Evolutionary conservation across 1,140 invertebrate genomes (phyloP), one percentile per base, ranked within the genome.

Genomic region (Lordiphosa clarofinis): DNA sequence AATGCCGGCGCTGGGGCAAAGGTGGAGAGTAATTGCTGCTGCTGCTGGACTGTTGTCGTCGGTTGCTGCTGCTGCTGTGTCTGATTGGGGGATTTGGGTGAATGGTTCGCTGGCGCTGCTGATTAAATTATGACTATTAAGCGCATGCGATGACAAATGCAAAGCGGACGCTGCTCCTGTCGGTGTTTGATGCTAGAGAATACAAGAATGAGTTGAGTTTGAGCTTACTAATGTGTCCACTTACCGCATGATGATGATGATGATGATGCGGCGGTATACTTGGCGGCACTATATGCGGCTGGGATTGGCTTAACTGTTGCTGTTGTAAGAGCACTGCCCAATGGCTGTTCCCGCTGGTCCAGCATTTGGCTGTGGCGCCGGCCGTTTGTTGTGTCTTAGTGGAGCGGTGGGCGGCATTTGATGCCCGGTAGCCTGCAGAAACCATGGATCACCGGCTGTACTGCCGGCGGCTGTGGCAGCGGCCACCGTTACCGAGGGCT

Each of bases 71-170:
- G 82, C 21, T 76, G 78, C 33, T 78, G 86, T 40, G 78, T 76
- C 54, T 88, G 88, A 72, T 78, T 88, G 65, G 88, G 88, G 40
- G 88, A 89, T 82, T 88, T 89, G 59, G 88, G 88, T 49, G 88
- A 88, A 73, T 89, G 87, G 73, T 89, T 89, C n/a, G 73, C 66
- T 66, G 65, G 67, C 61, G 53, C 60, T 56, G 65, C 58, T 86
- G 86, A 88, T 68, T 82, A 89, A 79, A 82, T 87, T 89, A 88
- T 89, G 87, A 87, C 86, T 89, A 84, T 79, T 88, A 71, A 88
- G 71, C 63, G 87, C 86, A 73, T 89, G 87, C 70, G 87, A 82
- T 67, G 87, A 88, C 62, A 88, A 68, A 74, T 88, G 87, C 62
- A 88, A 73, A 24, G 69, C 73, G 39, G 66, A 62, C 55, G 74